Conservation (phyloP, 2,797 vertebrate species). For the Sus cebifrons region DNA sequence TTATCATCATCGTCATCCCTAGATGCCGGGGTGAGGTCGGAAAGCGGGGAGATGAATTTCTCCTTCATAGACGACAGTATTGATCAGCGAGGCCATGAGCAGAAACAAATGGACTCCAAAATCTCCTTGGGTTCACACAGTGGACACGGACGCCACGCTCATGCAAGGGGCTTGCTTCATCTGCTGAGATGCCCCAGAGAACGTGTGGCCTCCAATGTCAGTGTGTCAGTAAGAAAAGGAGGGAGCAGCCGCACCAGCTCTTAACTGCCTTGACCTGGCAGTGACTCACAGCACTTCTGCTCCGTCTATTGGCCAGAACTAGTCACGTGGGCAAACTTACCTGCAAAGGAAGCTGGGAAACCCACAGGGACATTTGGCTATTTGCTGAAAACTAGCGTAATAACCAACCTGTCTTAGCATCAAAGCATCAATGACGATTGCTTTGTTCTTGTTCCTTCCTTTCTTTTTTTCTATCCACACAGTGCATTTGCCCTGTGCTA, state of each 20-base stretch:
- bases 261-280: background rate
- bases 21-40: background rate
- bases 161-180: background rate
- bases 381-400: background rate
- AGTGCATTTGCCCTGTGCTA: background rate
- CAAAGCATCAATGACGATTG: background rate
- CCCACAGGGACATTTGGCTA: background rate
- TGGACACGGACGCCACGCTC: background rate
- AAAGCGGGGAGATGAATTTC: slow-evolving; percentile 21
- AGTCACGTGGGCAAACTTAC: background rate
- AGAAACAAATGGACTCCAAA: slow-evolving; percentile 31
- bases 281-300: background rate
- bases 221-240: background rate
- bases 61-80: background rate
- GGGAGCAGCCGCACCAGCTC: background rate
- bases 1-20: background rate
- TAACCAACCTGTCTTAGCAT: background rate
- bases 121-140: background rate
- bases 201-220: background rate
- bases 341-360: slow-evolving; percentile 41
- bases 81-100: slow-evolving; percentile 50
- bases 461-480: background rate
- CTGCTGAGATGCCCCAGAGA: background rate
- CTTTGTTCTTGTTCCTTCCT: background rate
- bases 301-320: background rate